A percentile compares a stretch with the other conserved stretches of the same genome.
These are phyloP conservation scores for Triplophysa dalaica DNA, from an alignment of 2,113 vertebrate species.

Conservation along the genomic window DNA sequence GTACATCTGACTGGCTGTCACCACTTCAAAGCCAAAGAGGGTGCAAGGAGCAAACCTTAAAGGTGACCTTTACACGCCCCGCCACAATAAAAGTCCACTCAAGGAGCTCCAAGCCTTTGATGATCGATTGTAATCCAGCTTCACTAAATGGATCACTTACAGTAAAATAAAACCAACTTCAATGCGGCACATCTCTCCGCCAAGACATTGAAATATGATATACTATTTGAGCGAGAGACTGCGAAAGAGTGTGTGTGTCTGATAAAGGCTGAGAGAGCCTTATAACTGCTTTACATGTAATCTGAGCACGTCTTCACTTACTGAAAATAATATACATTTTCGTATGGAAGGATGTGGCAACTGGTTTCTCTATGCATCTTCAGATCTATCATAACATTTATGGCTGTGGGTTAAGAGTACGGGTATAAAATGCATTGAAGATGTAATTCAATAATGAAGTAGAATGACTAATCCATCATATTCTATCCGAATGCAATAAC, in stretches of 20 bases:
- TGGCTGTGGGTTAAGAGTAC: too few species aligned
- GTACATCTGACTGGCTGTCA: too few species aligned
- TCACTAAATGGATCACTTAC: constrained; percentile 66
- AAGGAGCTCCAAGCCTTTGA: constrained; percentile 67
- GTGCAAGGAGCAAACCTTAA: constrained; percentile 27
- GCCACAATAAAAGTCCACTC: constrained; percentile 64
- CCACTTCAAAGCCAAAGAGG: constrained; percentile 2
- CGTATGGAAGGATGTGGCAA: background rate
- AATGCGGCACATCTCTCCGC: constrained; percentile 58
- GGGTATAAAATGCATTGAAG: too few species aligned
- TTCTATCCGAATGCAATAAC: too few species aligned
- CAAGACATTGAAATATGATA: constrained; percentile 63
- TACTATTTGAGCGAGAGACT: background rate
- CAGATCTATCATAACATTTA: too few species aligned
- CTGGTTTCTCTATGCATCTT: background rate
- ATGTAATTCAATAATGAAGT: too few species aligned
- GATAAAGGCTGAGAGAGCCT: background rate
- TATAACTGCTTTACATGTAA: constrained; percentile 6
- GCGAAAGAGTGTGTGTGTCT: background rate
- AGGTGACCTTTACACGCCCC: constrained; percentile 70
- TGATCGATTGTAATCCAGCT: constrained; percentile 72
- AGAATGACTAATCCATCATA: too few species aligned
- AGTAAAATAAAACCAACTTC: constrained; percentile 70
- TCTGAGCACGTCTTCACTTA: background rate
- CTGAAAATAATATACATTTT: background rate